Evolutionary conservation across 1,140 invertebrate species (phyloP).

Genomic region (Delia radicum): DNA sequence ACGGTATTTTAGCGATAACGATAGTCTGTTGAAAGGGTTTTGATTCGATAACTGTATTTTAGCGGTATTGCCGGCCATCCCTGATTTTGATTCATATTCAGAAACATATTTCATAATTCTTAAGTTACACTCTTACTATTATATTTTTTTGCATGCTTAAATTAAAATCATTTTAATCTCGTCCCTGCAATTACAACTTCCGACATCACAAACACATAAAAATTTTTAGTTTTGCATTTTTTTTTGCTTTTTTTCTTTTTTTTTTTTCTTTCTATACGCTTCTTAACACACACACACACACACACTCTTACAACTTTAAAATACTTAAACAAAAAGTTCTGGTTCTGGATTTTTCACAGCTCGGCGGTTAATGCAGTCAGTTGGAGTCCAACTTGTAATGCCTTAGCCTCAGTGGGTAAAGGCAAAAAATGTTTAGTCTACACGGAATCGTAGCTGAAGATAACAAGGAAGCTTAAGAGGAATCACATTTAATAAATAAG

Average conservation of each 20-base stretch:
- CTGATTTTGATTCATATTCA: no score
- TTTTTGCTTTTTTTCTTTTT: conserved; percentile 23
- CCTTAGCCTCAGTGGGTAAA: conserved; percentile 84
- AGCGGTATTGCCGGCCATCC: no score
- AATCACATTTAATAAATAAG: neutral
- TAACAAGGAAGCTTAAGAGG: neutral
- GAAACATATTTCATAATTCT: no score
- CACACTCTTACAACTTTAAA: neutral
- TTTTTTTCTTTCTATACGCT: conserved; percentile 14
- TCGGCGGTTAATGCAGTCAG: conserved; percentile 84
- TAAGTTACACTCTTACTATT: no score
- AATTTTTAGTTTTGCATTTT: conserved; percentile 24
- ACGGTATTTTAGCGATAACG: no score
- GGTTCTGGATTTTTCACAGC: conserved; percentile 61
- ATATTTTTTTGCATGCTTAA: neutral
- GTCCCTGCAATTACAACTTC: neutral
- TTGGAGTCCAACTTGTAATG: conserved; percentile 85
- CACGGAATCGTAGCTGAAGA: conserved; percentile 62
- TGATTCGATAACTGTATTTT: no score
- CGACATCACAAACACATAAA: neutral
- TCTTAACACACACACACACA: neutral
- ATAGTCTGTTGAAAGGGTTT: no score
- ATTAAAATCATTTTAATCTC: neutral
- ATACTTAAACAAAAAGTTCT: conserved; percentile 33
- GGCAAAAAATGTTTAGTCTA: conserved; percentile 84